Conservation (phyloP, 2,888 invertebrate species). For the Thalpophila matura region DNA sequence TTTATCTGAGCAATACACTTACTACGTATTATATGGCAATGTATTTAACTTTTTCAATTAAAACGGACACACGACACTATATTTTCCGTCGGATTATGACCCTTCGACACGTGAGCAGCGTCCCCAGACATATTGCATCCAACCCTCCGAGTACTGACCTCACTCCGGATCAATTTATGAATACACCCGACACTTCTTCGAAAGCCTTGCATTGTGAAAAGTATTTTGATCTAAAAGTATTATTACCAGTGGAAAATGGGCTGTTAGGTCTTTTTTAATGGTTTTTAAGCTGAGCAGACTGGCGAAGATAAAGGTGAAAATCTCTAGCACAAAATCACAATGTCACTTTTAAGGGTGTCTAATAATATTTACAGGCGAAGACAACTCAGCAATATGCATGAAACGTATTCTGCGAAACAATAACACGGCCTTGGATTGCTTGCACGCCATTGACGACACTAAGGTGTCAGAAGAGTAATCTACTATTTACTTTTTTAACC, state of each 20-base stretch:
- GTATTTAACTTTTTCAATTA: constrained; percentile 85
- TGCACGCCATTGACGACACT: constrained; percentile 20
- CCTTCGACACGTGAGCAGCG: constrained; percentile 84
- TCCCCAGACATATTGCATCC: constrained; percentile 81
- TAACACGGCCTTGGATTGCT: constrained; percentile 27
- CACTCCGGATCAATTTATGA: constrained; percentile 83
- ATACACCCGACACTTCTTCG: constrained; percentile 73
- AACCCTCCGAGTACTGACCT: constrained; percentile 82
- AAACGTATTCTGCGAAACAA: constrained; percentile 26
- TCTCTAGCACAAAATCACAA: not conserved
- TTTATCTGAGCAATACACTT: constrained; percentile 42
- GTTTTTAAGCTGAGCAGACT: not conserved
- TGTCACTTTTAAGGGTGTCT: constrained; percentile 9
- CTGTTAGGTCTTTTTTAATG: not conserved
- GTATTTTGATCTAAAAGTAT: constrained; percentile 46
- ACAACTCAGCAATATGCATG: constrained; percentile 27
- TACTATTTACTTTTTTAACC: too few relatives aligned
- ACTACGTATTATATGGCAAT: constrained; percentile 55
- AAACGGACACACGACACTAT: constrained; percentile 78
- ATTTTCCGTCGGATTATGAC: constrained; percentile 86
- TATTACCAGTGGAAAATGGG: constrained; percentile 16
- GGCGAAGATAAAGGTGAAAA: not conserved
- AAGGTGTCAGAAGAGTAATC: too few relatives aligned
- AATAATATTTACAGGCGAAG: constrained; percentile 23
- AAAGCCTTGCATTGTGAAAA: constrained; percentile 60